Evolutionary conservation across 2,888 invertebrate genomes (phyloP), one percentile per base, ranked within the genome.

Genomic region (Pherbina coryleti): DNA sequence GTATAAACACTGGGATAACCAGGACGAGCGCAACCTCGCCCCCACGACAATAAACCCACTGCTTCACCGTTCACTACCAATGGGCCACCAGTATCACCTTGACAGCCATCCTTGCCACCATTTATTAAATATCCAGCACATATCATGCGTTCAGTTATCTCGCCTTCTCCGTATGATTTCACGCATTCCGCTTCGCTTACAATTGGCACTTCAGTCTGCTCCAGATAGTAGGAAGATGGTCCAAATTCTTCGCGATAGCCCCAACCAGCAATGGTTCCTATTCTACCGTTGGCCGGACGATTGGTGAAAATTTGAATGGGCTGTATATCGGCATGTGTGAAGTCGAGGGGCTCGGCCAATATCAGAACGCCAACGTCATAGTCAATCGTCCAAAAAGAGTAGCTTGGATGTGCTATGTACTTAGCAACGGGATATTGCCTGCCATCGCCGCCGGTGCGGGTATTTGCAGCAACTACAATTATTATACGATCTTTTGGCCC

Each of bases 81-180:
- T 0, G 90, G 89, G 3, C 89, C 89, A 8, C 89, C 89, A 0
- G 89, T 86, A 66, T 89, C 89, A 9, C 87, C 89, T 79, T 89
- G 91, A 74, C 91, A 91, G 17, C 90, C 90, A 80, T 91, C 91
- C 57, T 88, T 85, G 0, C 90, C 88, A 0, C 86, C 88, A 81
- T 79, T 64, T 0, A 17, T 37, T 4, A 83, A 70, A 74, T 82
- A 75, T 0, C 93, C 93, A 28, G 93, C 93, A 82, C 93, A 93
- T 0, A 93, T 84, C 91, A 93, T 92, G 0, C 88, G 89, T 0
- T 90, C 84, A 0, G 92, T 91, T 28, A 91, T 91, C 17, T 81
- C 88, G 0, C 84, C 84, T 44, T 31, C 60, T 0, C 90, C 83
- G 82, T 93, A 93, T 0, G 90, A 90, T 0, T 82, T 77, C 5